Base-by-base conservation (phyloP, 2,113 vertebrate genomes). In the Corydoras sp. region DNA sequence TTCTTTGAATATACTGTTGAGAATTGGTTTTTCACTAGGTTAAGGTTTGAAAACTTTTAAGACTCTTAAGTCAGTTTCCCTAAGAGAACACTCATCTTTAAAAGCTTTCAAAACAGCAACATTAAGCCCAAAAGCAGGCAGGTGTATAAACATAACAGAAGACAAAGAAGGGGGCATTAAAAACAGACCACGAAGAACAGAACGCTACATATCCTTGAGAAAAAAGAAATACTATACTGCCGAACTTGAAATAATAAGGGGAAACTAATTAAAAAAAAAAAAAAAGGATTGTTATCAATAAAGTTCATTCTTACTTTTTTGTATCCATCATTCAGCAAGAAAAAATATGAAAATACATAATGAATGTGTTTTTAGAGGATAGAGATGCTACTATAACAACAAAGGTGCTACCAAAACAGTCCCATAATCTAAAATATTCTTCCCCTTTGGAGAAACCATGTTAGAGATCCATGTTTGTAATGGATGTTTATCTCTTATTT, bases 351-450 rank as follows among this genome's bases (percentile, higher is more conserved):
- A 78, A 67, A 69, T 76, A 77, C 74, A 73, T 74, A 79, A 73
- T 81, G 54, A 78, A 80, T 79, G 80, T 18, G 43, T 81, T 72
- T 76, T 80, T 67, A 65, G 75, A 80, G 80, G 75, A 85, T 76
- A 77, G 69, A 72, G 84, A 72, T 83, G 85, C 85, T 87, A 85
- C 83, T 62, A 82, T 81, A 83, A 80, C 62, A 75, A 79, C 77
- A 75, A 78, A 71, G 83, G 72, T 83, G 85, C 85, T 87, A 85
- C 83, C 61, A 82, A 81, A 83, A 77, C 48, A 71, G 74, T 81
- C 69, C 59, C 60, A 54, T 80, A 70, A 76, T 83, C 74, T 83
- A 79, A 65, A 82, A 74, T 75, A 81, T 74, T 81, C 69, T 83
- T 82, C 80, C 68, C 80, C 81, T 82, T 77, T 73, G 75, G 81